Percentiles rank a stretch among this genome's conserved stretches.
These are phyloP conservation scores for Myzus persicae DNA, from an alignment of 1,140 invertebrate genomes.

Conservation along the genomic window DNA sequence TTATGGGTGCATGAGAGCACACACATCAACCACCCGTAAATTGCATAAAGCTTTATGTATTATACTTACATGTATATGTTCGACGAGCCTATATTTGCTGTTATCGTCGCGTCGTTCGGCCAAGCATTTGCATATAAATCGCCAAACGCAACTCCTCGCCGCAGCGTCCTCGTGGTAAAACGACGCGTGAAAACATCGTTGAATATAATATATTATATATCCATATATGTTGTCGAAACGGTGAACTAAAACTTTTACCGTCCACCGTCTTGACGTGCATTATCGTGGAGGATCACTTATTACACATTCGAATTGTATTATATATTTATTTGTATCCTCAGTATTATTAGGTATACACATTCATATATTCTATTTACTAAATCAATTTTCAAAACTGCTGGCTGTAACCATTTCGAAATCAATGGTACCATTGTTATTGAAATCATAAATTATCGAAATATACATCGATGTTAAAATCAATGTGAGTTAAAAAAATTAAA, in stretches of 20 bases:
- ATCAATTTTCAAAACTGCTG: neutral
- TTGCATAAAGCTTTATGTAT: neutral
- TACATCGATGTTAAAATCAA: no score
- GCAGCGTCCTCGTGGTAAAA: neutral
- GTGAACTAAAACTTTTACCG: neutral
- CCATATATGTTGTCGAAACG: neutral
- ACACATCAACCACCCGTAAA: neutral
- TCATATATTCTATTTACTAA: neutral
- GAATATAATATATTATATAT: neutral
- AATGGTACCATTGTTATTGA: neutral
- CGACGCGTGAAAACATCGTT: neutral
- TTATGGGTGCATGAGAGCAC: no score
- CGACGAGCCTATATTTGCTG: neutral
- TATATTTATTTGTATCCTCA: no score
- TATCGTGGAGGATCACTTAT: neutral
- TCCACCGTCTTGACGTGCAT: neutral
- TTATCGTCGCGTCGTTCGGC: neutral
- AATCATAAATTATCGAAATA: no score
- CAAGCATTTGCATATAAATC: slow-evolving; percentile 1
- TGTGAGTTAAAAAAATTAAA: no score
- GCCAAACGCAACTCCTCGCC: neutral
- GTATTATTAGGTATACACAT: no score
- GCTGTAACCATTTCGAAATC: neutral
- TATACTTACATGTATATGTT: neutral
- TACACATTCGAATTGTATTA: neutral